A percentile compares a stretch with the other conserved stretches of the same genome.
phyloP scores from a whole-genome alignment of 2,888 invertebrate species.

The Drosophila falleni region DNA sequence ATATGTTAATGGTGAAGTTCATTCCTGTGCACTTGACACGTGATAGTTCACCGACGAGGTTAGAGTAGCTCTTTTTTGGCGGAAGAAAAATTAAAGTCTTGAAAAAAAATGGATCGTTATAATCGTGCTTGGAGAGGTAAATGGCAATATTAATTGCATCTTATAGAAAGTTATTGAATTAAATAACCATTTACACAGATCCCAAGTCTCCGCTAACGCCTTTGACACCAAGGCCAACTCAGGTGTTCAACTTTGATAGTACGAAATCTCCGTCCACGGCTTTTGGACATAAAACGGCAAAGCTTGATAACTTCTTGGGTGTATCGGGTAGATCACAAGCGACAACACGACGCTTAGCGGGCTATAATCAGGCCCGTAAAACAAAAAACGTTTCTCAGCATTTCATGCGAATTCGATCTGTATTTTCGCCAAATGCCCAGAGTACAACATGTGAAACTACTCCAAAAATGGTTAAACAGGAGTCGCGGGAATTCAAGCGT shows the following conservation, averaged over 20 bases:
- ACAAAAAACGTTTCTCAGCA: slow-evolving; percentile 40
- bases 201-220: slow-evolving; percentile 71
- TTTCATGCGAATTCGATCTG: slow-evolving; percentile 56
- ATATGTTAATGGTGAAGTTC: neutral
- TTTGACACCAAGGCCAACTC: slow-evolving; percentile 66
- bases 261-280: slow-evolving; percentile 19
- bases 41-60: slow-evolving; percentile 4
- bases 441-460: slow-evolving; percentile 19
- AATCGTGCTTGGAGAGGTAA: slow-evolving; percentile 70
- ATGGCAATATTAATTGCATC: neutral
- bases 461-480: neutral
- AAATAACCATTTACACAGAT: slow-evolving; percentile 44
- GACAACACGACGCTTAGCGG: neutral
- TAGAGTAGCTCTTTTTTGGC: slow-evolving; percentile 1
- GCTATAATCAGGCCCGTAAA: neutral
- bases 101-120: slow-evolving; percentile 61
- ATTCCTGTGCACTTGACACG: neutral
- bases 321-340: neutral
- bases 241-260: slow-evolving; percentile 64
- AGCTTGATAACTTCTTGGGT: neutral
- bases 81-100: neutral
- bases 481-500: slow-evolving; percentile 37
- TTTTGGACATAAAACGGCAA: neutral
- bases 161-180: neutral
- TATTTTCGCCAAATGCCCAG: slow-evolving; percentile 57